Base-by-base conservation (phyloP, 2,113 vertebrate species). In the Choloepus hoffmanni region DNA sequence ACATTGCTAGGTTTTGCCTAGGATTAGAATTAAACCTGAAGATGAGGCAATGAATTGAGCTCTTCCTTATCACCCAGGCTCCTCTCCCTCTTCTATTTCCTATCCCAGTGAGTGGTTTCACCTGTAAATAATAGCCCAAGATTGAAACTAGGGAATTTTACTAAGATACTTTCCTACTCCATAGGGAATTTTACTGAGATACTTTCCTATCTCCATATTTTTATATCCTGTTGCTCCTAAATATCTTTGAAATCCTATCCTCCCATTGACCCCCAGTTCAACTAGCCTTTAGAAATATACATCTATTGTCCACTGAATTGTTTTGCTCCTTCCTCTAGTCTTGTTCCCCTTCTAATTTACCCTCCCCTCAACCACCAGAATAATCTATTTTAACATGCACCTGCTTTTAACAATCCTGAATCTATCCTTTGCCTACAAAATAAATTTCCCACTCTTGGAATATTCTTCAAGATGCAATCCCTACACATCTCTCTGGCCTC, bases 21-120 rank as follows among this genome's bases (percentile, higher is more conserved):
- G 11, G 5, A 89, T 84, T 53, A 50, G 45, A 83, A 95, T 48
- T 86, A 63, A 86, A 85, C 14, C 9, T 74, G 40, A 89, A 94
- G 19, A 95, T 23, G 4, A 0, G 53, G 26, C 16, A 55, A 72
- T 15, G 3, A 33, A 81, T 13, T n/a, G 11, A 33, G 16, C 19
- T 92, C 43, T 67, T 55, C 12, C 43, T 30, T 76, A 3, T 65
- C 26, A 19, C 16, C 26, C 33, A 40, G 3, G 1, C 43, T 67
- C n/a, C 16, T 19, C 12, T 58, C 6, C 21, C 1, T 58, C 7
- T 26, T 70, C 89, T 55, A 48, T 72, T 89, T 81, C 19, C 78
- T 73, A 9, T 43, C n/a, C 6, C 24, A 36, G 5, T 40, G 33
- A 78, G 7, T 30, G 21, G 15, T 67, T 73, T 92, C 19, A 26